phyloP scores from a whole-genome alignment of 2,113 vertebrate species.

The Upupa epops region DNA sequence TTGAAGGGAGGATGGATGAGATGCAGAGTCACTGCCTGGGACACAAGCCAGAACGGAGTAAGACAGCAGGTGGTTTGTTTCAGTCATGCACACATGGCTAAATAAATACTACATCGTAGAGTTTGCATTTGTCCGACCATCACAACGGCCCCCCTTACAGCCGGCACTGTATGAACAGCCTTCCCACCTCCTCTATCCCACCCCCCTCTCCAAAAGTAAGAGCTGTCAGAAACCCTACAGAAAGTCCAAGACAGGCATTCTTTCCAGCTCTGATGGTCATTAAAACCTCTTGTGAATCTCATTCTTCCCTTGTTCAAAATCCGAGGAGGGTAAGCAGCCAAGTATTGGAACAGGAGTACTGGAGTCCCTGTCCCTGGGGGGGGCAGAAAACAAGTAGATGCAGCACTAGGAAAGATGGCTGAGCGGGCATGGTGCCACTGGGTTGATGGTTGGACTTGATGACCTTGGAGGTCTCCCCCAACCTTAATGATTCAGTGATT shows the following conservation, averaged over 20 bases:
- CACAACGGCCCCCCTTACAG: neutral
- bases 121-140: neutral
- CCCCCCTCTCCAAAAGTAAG: neutral
- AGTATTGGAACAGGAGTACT: no score
- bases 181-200: neutral
- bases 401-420: no score
- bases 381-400: no score
- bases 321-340: neutral
- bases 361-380: no score
- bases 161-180: neutral
- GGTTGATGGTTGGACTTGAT: no score
- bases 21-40: neutral
- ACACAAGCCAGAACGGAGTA: neutral
- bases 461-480: no score
- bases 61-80: neutral
- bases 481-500: no score
- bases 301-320: neutral
- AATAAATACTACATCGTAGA: neutral
- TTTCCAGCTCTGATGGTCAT: neutral
- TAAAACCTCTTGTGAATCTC: neutral
- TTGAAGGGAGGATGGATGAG: neutral
- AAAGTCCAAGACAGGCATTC: neutral
- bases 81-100: neutral
- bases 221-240: neutral
- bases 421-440: no score